Conservation (phyloP, 2,797 vertebrate genomes). For the Takifugu rubripes region DNA sequence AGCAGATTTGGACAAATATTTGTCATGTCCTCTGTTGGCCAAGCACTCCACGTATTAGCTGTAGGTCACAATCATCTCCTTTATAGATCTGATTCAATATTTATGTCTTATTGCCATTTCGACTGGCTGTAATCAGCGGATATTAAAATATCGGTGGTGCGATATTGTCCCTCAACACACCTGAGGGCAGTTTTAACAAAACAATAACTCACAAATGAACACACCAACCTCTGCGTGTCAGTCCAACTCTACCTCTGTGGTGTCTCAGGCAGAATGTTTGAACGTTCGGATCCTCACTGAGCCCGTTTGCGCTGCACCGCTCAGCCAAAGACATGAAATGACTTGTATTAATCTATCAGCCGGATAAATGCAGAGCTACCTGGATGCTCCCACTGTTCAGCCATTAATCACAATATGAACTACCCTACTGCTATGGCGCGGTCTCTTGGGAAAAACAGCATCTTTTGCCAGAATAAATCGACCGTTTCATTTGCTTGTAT, state of each 20-base stretch:
- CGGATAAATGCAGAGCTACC: conserved; percentile 31
- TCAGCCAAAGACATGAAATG: conserved; percentile 14
- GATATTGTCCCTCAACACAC: no score
- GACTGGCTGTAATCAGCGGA: no score
- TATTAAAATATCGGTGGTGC: no score
- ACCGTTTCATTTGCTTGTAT: conserved; percentile 8
- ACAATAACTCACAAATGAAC: no score
- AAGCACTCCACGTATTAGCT: no score
- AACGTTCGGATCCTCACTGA: conserved; percentile 20
- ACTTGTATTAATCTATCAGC: conserved; percentile 28
- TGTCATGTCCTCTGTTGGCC: no score
- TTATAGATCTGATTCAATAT: no score
- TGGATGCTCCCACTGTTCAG: conserved; percentile 28
- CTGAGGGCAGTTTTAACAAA: no score
- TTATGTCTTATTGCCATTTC: no score
- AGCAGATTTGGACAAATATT: no score
- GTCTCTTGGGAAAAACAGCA: no score
- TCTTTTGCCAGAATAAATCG: conserved; percentile 35
- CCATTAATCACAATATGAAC: conserved; percentile 33
- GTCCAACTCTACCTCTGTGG: conserved; percentile 10
- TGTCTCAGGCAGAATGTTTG: conserved; percentile 12
- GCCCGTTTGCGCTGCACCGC: conserved; percentile 21
- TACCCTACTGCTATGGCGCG: conserved; percentile 15
- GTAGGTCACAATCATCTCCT: no score
- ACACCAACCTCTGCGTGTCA: background rate